Conservation (phyloP, 2,113 vertebrate species). For the Hippoglossus stenolepis region DNA sequence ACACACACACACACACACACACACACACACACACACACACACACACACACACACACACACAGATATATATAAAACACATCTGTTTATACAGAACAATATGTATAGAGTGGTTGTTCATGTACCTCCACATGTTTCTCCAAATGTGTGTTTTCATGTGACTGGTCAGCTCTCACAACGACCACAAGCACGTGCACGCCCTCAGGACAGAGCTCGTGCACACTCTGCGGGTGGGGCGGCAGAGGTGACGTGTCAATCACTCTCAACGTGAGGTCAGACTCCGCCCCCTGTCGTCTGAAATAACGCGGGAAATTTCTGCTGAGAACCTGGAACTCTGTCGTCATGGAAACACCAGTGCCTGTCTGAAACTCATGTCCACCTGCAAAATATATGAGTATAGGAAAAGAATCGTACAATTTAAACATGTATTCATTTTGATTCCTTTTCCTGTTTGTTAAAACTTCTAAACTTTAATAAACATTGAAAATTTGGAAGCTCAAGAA, state of each 20-base stretch:
- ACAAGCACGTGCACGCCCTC: slow-evolving; percentile 85
- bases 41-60: too few relatives aligned
- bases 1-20: too few relatives aligned
- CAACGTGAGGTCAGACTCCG: slow-evolving; percentile 75
- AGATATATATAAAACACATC: too few relatives aligned
- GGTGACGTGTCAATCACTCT: slow-evolving; percentile 85
- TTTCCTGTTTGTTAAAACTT: too few relatives aligned
- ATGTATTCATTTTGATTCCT: too few relatives aligned
- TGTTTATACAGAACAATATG: too few relatives aligned
- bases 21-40: too few relatives aligned
- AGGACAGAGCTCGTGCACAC: slow-evolving; percentile 80
- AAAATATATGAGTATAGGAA: not conserved
- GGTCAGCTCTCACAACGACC: slow-evolving; percentile 83
- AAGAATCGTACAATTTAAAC: too few relatives aligned
- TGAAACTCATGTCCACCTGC: slow-evolving; percentile 82
- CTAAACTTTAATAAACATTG: too few relatives aligned
- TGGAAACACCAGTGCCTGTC: slow-evolving; percentile 67
- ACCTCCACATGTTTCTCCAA: slow-evolving; percentile 73
- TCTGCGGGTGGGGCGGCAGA: slow-evolving; percentile 61
- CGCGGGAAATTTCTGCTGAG: slow-evolving; percentile 65
- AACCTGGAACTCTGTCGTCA: slow-evolving; percentile 70
- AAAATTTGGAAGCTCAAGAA: too few relatives aligned
- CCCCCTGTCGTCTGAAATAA: slow-evolving; percentile 74
- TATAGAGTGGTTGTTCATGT: not conserved
- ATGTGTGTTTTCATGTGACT: slow-evolving; percentile 58